Evolutionary conservation across 1,140 invertebrate species (phyloP).

Genomic region (Triops longicaudatus): DNA sequence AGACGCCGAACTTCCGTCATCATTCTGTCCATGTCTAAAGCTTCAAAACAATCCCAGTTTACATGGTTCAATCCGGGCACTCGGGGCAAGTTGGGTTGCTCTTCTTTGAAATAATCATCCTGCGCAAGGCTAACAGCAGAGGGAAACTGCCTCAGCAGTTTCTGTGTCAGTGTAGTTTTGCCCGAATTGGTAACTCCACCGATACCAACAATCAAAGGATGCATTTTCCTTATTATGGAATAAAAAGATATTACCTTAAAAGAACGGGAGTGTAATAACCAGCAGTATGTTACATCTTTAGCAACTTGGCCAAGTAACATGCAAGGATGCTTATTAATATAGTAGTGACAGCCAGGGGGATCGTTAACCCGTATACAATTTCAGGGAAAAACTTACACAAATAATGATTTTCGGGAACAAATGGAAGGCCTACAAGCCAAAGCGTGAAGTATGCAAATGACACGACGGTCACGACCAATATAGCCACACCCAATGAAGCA

Average conservation of each 20-base stretch:
- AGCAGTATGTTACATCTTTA: neutral
- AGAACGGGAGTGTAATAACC: neutral
- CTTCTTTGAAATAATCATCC: constrained; percentile 20
- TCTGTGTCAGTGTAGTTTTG: constrained; percentile 11
- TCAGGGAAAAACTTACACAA: constrained; percentile 49
- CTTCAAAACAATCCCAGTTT: constrained; percentile 23
- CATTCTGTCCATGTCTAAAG: constrained; percentile 21
- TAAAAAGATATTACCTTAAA: neutral
- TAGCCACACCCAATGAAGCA: constrained; percentile 44
- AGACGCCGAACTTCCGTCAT: neutral
- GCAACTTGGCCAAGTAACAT: neutral
- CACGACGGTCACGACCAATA: constrained; percentile 46
- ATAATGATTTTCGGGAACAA: constrained; percentile 47
- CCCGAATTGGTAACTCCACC: constrained; percentile 16
- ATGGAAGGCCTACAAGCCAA: constrained; percentile 59
- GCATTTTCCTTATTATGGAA: neutral
- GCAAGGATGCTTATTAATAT: constrained; percentile 53
- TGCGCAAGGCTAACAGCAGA: neutral
- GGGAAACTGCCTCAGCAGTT: neutral
- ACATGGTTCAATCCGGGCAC: neutral
- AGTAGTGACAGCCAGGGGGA: constrained; percentile 51
- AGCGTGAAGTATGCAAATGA: constrained; percentile 54
- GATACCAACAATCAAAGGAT: neutral
- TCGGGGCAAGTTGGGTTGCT: neutral
- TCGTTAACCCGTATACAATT: constrained; percentile 49